A percentile compares a stretch with the other conserved stretches of the same genome.
These are phyloP conservation scores for Aphelocoma coerulescens DNA, from an alignment of 2,113 vertebrate genomes.

Conservation along the genomic window DNA sequence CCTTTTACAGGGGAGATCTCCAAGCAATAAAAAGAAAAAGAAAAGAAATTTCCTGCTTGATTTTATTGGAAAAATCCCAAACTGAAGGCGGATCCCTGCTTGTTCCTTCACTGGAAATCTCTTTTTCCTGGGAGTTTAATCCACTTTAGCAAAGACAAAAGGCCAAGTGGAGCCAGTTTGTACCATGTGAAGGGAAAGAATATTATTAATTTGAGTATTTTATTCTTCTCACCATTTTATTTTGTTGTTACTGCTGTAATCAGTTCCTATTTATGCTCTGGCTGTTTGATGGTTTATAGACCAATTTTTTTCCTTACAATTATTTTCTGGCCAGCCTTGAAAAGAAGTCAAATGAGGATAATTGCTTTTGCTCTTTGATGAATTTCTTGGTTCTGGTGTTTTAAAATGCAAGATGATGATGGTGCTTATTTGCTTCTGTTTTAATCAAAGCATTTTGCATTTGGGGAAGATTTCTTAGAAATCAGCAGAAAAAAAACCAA, in stretches of 20 bases:
- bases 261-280: background rate
- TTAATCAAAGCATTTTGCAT: background rate
- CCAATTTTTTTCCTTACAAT: background rate
- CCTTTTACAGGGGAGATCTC: background rate
- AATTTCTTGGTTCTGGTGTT: background rate
- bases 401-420: background rate
- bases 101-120: background rate
- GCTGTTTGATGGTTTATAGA: background rate
- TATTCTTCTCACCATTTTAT: background rate
- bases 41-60: background rate
- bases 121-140: background rate
- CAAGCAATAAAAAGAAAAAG: background rate
- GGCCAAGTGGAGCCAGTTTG: background rate
- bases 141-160: background rate
- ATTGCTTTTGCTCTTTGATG: background rate
- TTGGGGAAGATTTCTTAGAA: background rate
- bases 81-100: background rate
- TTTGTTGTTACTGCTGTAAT: slow-evolving; percentile 22
- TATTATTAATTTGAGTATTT: background rate
- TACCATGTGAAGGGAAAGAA: background rate
- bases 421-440: background rate
- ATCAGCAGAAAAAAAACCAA: background rate
- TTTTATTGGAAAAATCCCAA: background rate
- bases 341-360: background rate
- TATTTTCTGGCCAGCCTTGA: background rate